Evolutionary conservation across 2,888 invertebrate genomes (phyloP), one percentile per base, ranked within the genome.

Genomic region (Mythimna impura): DNA sequence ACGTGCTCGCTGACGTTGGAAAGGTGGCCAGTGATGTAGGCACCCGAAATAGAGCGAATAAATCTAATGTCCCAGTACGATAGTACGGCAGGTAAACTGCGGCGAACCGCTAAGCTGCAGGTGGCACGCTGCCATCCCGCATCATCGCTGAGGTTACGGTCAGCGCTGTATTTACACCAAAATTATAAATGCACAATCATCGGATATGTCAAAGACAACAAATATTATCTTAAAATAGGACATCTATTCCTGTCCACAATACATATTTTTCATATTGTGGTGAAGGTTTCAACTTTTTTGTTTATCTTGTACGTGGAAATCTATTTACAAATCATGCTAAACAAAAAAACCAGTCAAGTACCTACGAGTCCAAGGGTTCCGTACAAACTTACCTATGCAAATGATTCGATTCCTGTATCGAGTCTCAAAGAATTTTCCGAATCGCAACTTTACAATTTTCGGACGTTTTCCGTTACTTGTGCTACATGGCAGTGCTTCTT

Each of bases 11-110:
- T 93, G 93, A 92, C 93, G 93, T 88, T 87, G 80, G 83, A 89
- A 90, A 91, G 90, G 91, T 92, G 91, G 91, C 89, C 86, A 81
- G 89, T 94, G 94, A 94, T 94, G 94, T 92, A 90, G 91, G 86
- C 85, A 88, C 88, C 89, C 77, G 86, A 92, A 94, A 95, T 95
- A 95, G 92, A 86, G 66, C 22, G 76, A 77, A 82, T 86, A 84
- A 83, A 88, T 87, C 76, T 87, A 85, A 78, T 76, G 86, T 81
- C 85, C 83, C 84, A 82, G 81, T 85, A 85, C 84, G 81, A 86
- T 86, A 87, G 86, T 88, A 82, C 81, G 89, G 88, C 93, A 94
- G 94, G 93, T 95, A 94, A 93, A 91, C 90, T 90, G 88, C 85
- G 86, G 81, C 88, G 88, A 83, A 84, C 84, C 83, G 83, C 73